A percentile compares a stretch with the other conserved stretches of the same genome.
Conservation (phyloP, 2,797 vertebrate genomes). For the Eulemur albifrons region DNA sequence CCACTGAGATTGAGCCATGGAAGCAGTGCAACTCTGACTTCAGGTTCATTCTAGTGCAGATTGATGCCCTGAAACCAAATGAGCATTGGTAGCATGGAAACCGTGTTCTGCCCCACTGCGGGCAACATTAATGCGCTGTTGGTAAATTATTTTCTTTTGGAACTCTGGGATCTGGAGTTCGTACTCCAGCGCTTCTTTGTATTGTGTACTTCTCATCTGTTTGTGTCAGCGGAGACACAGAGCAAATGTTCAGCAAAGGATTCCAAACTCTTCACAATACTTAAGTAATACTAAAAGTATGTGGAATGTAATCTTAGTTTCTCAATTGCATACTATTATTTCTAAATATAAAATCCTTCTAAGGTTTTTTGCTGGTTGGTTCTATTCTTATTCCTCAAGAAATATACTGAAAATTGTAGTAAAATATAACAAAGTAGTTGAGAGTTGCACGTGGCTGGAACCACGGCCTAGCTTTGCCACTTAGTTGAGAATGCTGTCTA, state of each 20-base stretch:
- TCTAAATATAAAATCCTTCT: conserved; percentile 69
- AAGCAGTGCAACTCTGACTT: background rate
- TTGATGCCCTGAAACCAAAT: background rate
- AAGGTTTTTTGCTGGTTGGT: background rate
- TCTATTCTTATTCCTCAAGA: background rate
- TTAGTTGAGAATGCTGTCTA: background rate
- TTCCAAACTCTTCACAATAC: conserved; percentile 68
- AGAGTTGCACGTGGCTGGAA: background rate
- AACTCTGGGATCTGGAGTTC: conserved; percentile 29
- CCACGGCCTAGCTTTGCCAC: background rate
- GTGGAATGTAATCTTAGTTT: conserved; percentile 74
- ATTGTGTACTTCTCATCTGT: conserved; percentile 56
- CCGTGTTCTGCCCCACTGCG: background rate
- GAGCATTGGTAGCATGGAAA: background rate
- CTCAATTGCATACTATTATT: conserved; percentile 63
- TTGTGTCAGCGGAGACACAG: conserved; percentile 67
- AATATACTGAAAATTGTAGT: background rate
- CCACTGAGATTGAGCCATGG: background rate
- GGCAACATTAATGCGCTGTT: background rate
- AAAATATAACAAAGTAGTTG: background rate
- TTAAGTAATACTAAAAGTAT: conserved; percentile 76
- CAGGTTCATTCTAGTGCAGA: background rate
- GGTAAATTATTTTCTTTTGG: conserved; percentile 44
- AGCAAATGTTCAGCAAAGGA: conserved; percentile 70
- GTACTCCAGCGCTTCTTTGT: conserved; percentile 22